Conservation (phyloP, 2,113 vertebrate species). For the Zosterops pallidus region DNA sequence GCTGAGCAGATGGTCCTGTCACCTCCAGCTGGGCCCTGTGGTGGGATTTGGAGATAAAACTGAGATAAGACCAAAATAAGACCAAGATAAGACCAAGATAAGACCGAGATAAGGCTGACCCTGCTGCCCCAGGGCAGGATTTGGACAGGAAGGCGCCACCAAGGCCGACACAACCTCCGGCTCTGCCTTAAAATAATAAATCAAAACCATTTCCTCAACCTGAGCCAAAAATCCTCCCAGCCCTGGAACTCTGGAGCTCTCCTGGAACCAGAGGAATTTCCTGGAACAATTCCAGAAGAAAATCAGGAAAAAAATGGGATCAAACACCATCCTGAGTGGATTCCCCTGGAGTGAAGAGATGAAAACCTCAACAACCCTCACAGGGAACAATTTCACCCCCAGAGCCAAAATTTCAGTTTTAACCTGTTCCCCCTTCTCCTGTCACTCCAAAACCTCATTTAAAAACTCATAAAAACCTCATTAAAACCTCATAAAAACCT, state of each 20-base stretch:
- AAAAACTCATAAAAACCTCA: too few relatives aligned
- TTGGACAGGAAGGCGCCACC: background rate
- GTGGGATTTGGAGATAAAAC: too few relatives aligned
- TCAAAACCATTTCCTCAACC: background rate
- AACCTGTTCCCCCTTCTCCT: fast-evolving
- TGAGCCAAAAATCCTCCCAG: background rate
- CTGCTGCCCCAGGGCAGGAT: background rate
- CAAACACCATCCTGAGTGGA: background rate
- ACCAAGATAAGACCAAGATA: too few relatives aligned
- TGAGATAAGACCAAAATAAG: too few relatives aligned
- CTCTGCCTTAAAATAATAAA: background rate
- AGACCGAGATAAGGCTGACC: too few relatives aligned
- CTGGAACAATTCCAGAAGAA: background rate
- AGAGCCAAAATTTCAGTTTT: background rate
- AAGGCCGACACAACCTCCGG: background rate
- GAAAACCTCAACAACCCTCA: background rate
- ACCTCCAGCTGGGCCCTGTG: too few relatives aligned
- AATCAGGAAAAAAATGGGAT: background rate
- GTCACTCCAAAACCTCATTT: background rate
- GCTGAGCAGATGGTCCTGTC: too few relatives aligned
- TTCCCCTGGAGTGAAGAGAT: fast-evolving
- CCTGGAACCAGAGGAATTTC: background rate
- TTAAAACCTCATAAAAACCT: background rate
- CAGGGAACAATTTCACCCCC: background rate
- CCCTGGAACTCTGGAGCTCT: background rate